Evolutionary conservation across 2,113 vertebrate genomes (phyloP).

Genomic region (Antidorcas marsupialis): DNA sequence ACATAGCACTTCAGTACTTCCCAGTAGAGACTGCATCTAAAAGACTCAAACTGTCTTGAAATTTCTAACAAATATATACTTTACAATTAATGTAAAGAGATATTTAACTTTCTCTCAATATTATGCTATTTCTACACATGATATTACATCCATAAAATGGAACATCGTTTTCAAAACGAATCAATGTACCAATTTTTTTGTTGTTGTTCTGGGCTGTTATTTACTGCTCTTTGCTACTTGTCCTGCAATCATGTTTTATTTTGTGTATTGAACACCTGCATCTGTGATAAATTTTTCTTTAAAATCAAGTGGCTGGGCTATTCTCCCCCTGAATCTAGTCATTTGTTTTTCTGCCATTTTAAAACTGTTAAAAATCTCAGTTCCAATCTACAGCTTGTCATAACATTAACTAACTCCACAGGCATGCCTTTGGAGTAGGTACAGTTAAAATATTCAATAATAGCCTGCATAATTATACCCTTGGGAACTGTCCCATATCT

Average conservation of each 20-base stretch:
- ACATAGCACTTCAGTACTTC: neutral
- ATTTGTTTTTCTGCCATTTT: slow-evolving; percentile 43
- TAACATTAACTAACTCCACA: slow-evolving; percentile 70
- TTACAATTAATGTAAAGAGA: neutral
- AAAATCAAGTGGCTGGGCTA: slow-evolving; percentile 36
- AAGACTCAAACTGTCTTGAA: neutral
- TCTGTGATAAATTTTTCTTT: slow-evolving; percentile 21
- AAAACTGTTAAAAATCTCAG: slow-evolving; percentile 64
- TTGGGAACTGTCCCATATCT: slow-evolving; percentile 72
- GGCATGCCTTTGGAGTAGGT: slow-evolving; percentile 55
- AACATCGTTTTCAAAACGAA: neutral
- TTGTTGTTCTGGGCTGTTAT: neutral
- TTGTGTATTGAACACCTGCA: neutral
- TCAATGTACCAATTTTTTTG: neutral
- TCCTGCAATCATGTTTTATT: slow-evolving; percentile 39
- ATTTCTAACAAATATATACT: neutral
- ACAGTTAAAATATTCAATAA: slow-evolving; percentile 74
- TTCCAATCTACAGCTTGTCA: slow-evolving; percentile 61
- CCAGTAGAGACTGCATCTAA: neutral
- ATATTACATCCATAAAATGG: neutral
- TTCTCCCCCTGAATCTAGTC: neutral
- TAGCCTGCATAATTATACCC: slow-evolving; percentile 75
- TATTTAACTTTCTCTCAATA: neutral
- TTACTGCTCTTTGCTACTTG: neutral
- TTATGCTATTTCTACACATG: neutral